These are phyloP conservation scores for Antheraea mylitta DNA, from an alignment of 1,140 invertebrate genomes.

Conservation along the genomic window DNA sequence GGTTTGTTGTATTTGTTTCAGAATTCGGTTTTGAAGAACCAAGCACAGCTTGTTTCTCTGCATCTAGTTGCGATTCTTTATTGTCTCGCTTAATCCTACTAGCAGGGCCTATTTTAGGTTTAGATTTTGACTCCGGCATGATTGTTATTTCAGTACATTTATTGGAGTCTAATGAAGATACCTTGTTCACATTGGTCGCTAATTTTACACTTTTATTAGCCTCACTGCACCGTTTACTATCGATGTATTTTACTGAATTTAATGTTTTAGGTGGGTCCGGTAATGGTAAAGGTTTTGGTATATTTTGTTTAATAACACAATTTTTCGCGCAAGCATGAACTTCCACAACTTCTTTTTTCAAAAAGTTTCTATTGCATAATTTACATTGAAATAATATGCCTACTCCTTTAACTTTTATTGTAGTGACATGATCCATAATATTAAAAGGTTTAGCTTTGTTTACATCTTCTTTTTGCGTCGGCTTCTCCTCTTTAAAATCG, in stretches of 20 bases:
- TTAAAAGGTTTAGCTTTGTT: constrained; percentile 41
- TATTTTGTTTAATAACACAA: constrained; percentile 47
- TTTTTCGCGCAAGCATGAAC: constrained; percentile 67
- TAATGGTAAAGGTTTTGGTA: constrained; percentile 30
- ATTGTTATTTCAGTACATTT: constrained; percentile 27
- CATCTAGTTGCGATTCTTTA: not conserved
- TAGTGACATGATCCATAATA: constrained; percentile 68
- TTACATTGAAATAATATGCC: constrained; percentile 67
- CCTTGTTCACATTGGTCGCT: constrained; percentile 4
- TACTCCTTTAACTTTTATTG: constrained; percentile 69
- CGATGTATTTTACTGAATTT: constrained; percentile 53
- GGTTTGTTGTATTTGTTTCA: not conserved
- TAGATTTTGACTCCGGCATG: constrained; percentile 37
- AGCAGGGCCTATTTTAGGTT: constrained; percentile 62
- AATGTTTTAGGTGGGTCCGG: constrained; percentile 50
- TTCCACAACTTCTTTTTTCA: constrained; percentile 63
- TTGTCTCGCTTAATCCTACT: constrained; percentile 48
- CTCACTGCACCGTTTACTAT: constrained; percentile 11
- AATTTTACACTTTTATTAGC: constrained; percentile 20
- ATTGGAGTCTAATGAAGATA: constrained; percentile 6
- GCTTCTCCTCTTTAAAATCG: constrained; percentile 11
- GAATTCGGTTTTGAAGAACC: not conserved
- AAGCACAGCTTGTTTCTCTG: not conserved
- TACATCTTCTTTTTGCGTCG: constrained; percentile 19
- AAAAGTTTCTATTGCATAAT: constrained; percentile 68